phyloP scores from a whole-genome alignment of 2,113 vertebrate genomes.

The Illadopsis cleaveri region DNA sequence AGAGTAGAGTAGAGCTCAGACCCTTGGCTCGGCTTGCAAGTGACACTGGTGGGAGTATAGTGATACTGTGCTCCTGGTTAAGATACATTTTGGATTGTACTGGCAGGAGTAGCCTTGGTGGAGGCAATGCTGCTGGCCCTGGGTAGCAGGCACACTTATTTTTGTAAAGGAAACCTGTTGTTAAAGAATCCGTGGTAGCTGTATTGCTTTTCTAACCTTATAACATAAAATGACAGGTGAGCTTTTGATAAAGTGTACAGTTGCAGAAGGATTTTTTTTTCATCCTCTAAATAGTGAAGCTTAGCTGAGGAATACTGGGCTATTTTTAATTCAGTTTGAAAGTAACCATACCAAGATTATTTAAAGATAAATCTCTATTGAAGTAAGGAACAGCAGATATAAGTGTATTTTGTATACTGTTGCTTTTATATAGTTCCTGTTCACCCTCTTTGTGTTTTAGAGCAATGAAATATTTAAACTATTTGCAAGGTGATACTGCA shows the following conservation, averaged over 20 bases:
- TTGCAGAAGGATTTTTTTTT: neutral
- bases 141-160: neutral
- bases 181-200: neutral
- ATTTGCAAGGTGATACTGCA: conserved; percentile 64
- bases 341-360: neutral
- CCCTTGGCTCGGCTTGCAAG: neutral
- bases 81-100: accelerated
- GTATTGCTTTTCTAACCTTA: neutral
- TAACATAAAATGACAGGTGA: neutral
- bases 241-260: neutral
- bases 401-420: neutral
- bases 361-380: neutral
- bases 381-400: neutral
- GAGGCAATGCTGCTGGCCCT: neutral
- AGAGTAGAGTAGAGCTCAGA: neutral
- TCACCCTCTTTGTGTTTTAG: conserved; percentile 28
- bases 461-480: conserved; percentile 72
- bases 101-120: neutral
- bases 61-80: neutral
- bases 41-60: neutral
- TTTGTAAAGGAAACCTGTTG: neutral
- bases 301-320: neutral
- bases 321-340: conserved; percentile 16
- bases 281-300: neutral
- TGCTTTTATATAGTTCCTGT: neutral